phyloP scores from a whole-genome alignment of 1,140 invertebrate genomes.

The Penaeus japonicus region DNA sequence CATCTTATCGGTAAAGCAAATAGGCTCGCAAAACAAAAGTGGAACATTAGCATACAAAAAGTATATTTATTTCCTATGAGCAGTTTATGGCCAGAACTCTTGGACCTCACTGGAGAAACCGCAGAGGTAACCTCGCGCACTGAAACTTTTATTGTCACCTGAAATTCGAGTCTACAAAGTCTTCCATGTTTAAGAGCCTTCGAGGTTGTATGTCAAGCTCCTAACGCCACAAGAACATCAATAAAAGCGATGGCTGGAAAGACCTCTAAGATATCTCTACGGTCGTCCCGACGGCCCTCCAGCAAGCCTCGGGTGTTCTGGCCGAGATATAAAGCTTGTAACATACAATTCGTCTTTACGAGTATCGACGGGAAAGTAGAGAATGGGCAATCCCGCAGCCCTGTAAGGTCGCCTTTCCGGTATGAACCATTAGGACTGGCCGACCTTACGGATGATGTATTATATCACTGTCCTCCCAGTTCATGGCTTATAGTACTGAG shows the following conservation, averaged over 20 bases:
- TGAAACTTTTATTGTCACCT: too few species aligned
- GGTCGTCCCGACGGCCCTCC: background rate
- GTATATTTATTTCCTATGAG: conserved; percentile 50
- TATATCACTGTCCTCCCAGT: background rate
- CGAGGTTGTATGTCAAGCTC: too few species aligned
- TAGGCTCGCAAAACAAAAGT: background rate
- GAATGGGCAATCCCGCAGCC: conserved; percentile 10
- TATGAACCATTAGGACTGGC: background rate
- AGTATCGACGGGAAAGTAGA: conserved; percentile 31
- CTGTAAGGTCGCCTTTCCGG: conserved; percentile 1
- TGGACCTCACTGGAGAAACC: conserved; percentile 6
- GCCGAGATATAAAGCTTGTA: conserved; percentile 19
- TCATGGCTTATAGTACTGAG: too few species aligned
- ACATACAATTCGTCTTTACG: conserved; percentile 27
- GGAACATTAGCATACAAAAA: conserved; percentile 50
- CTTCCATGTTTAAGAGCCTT: too few species aligned
- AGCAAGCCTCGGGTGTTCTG: background rate
- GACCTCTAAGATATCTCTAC: background rate
- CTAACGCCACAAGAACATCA: too few species aligned
- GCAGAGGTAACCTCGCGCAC: too few species aligned
- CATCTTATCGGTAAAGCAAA: too few species aligned
- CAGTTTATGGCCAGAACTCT: conserved; percentile 21
- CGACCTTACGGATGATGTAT: background rate
- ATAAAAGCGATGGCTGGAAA: too few species aligned
- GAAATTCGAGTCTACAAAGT: too few species aligned